phyloP scores from a whole-genome alignment of 1,140 invertebrate genomes.

The Steinernema khuongi region DNA sequence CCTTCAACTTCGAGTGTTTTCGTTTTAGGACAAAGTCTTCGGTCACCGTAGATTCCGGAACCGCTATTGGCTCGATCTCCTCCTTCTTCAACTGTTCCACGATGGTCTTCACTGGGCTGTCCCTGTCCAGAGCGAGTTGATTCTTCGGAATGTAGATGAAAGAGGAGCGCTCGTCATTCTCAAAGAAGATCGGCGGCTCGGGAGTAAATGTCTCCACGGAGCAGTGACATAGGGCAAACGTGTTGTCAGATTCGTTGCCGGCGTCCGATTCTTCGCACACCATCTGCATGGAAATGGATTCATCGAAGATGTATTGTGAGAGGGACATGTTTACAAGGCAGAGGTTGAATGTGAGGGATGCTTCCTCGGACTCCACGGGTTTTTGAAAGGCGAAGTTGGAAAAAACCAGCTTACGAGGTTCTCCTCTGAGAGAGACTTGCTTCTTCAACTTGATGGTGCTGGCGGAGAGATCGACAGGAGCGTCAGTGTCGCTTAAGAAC shows the following conservation, averaged over 20 bases:
- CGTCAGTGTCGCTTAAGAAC: slow-evolving; percentile 22
- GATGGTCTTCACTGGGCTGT: neutral
- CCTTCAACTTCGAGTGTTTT: neutral
- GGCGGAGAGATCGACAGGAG: neutral
- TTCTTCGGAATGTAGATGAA: slow-evolving; percentile 20
- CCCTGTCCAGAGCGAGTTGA: neutral
- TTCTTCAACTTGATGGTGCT: slow-evolving; percentile 22
- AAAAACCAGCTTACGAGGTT: neutral
- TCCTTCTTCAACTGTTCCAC: neutral
- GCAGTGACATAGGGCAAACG: neutral
- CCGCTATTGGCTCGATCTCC: neutral
- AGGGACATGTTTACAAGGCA: neutral
- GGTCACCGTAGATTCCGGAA: neutral
- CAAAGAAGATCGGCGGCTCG: slow-evolving; percentile 6
- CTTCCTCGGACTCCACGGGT: neutral
- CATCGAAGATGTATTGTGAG: slow-evolving; percentile 33
- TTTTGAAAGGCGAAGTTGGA: neutral
- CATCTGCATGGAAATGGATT: slow-evolving; percentile 42
- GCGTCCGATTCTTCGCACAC: slow-evolving; percentile 48
- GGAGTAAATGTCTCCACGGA: neutral
- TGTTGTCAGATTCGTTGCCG: slow-evolving; percentile 39
- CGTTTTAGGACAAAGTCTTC: neutral
- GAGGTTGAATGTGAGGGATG: neutral
- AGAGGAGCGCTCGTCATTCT: slow-evolving; percentile 18
- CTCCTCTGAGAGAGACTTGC: neutral